These are phyloP conservation scores for Epicampocera succincta DNA, from an alignment of 2,888 invertebrate genomes.

Conservation along the genomic window DNA sequence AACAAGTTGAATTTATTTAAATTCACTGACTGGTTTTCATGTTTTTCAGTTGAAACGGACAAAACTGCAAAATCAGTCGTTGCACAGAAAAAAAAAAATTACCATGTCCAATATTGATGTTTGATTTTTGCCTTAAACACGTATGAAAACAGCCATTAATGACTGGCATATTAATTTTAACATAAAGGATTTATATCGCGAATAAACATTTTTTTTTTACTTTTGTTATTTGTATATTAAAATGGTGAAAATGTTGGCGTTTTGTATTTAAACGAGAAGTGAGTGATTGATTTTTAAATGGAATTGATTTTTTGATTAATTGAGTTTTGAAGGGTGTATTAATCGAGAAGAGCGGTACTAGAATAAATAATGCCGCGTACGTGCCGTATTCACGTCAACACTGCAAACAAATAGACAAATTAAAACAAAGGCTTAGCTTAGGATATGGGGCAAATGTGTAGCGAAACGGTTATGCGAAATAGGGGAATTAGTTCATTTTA, in stretches of 20 bases:
- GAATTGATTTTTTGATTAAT: constrained; percentile 34
- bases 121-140: constrained; percentile 52
- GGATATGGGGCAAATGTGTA: no score
- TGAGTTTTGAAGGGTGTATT: constrained; percentile 28
- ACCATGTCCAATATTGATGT: constrained; percentile 41
- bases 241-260: constrained; percentile 18
- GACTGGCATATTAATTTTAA: constrained; percentile 54
- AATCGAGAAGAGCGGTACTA: not conserved
- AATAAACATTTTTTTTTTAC: not conserved
- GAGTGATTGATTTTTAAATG: constrained; percentile 40
- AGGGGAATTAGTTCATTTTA: no score
- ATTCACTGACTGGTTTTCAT: not conserved
- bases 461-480: no score
- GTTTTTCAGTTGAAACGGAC: constrained; percentile 24
- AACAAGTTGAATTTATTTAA: constrained; percentile 19
- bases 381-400: not conserved
- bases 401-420: not conserved
- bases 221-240: constrained; percentile 4
- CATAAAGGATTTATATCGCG: constrained; percentile 25
- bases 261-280: constrained; percentile 3
- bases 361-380: not conserved
- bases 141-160: constrained; percentile 34
- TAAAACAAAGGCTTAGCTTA: no score
- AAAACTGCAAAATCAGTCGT: not conserved
- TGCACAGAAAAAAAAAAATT: not conserved